These are phyloP conservation scores for Borostomias antarcticus DNA, from an alignment of 2,797 vertebrate genomes.

Conservation along the genomic window DNA sequence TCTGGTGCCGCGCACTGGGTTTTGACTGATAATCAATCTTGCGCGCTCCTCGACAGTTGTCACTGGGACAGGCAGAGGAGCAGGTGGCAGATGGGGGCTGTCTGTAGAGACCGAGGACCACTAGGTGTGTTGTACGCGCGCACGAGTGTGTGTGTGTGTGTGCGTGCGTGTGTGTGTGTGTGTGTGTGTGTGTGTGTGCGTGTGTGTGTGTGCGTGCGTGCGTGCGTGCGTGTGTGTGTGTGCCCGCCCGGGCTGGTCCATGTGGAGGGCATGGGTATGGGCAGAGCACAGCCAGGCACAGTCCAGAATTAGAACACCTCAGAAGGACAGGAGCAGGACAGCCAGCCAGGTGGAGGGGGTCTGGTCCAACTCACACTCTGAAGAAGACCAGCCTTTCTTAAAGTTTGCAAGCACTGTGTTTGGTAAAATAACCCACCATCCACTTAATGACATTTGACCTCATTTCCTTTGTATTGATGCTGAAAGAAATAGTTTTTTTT, in stretches of 20 bases:
- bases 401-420: no score
- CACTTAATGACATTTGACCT: no score
- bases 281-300: neutral
- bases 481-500: neutral
- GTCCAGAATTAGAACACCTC: conserved; percentile 4
- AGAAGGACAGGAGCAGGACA: neutral
- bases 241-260: neutral
- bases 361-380: neutral
- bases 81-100: conserved; percentile 93
- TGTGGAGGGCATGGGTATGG: conserved; percentile 3
- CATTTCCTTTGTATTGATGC: neutral
- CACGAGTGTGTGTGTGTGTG: neutral
- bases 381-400: no score
- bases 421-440: no score
- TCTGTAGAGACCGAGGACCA: conserved; percentile 85
- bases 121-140: no score
- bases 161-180: conserved; percentile 16
- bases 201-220: conserved; percentile 26
- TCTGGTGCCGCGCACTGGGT: conserved; percentile 88
- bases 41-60: conserved; percentile 91
- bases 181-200: conserved; percentile 23
- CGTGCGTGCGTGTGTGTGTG: conserved; percentile 2
- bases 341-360: neutral
- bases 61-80: conserved; percentile 77
- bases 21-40: conserved; percentile 97